These are phyloP conservation scores for Corythoichthys intestinalis DNA, from an alignment of 2,113 vertebrate species.

Conservation along the genomic window DNA sequence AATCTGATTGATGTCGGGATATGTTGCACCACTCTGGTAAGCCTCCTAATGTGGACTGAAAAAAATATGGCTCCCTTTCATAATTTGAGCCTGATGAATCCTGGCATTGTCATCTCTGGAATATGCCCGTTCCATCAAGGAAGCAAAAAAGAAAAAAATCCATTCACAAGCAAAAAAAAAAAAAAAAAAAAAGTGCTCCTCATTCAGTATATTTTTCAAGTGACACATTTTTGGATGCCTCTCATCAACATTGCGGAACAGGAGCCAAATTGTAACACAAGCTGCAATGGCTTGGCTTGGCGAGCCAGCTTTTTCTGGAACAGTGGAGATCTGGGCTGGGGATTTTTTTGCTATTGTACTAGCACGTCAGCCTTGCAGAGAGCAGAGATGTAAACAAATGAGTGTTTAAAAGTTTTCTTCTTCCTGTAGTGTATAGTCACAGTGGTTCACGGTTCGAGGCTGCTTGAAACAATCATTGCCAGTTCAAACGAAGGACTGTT, in stretches of 20 bases:
- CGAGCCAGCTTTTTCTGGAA: neutral
- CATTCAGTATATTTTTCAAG: neutral
- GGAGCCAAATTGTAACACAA: neutral
- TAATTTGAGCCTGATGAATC: constrained; percentile 3
- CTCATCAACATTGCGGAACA: neutral
- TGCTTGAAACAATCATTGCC: no score
- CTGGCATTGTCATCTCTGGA: constrained; percentile 1
- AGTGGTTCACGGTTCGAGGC: no score
- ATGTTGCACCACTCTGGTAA: neutral
- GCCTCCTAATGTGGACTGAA: neutral
- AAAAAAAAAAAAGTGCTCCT: neutral
- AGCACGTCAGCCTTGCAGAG: no score
- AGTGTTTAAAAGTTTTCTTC: neutral
- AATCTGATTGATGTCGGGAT: neutral
- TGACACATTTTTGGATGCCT: constrained; percentile 1
- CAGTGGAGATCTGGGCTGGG: neutral
- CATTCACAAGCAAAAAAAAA: neutral
- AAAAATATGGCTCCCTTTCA: neutral
- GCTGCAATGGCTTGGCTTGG: neutral
- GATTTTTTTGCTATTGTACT: neutral
- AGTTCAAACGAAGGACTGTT: no score
- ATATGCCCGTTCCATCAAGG: neutral
- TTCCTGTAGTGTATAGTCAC: no score
- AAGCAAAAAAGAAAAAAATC: neutral
- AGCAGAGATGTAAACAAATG: neutral